phyloP scores from a whole-genome alignment of 2,888 invertebrate genomes.

The Agriopis aurantiaria region DNA sequence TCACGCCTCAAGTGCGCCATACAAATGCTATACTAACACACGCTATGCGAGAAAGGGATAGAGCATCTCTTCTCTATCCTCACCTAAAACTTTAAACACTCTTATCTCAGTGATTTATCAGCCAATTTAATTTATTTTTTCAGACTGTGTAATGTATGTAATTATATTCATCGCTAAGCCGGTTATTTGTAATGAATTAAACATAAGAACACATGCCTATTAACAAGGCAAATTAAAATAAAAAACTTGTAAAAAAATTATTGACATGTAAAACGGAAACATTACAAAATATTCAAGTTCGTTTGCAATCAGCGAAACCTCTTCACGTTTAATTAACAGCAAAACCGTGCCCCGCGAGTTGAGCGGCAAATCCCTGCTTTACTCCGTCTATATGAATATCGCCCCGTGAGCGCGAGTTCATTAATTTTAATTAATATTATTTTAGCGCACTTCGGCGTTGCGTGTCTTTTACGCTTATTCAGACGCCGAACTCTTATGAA shows the following conservation, averaged over 20 bases:
- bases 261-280: background rate
- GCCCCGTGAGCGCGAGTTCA: conserved; percentile 21
- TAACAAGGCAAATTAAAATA: too few relatives aligned
- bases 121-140: too few relatives aligned
- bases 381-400: conserved; percentile 26
- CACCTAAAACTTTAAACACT: too few relatives aligned
- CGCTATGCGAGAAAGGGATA: too few relatives aligned
- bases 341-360: conserved; percentile 35
- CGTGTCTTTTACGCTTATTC: conserved; percentile 25
- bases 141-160: too few relatives aligned
- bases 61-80: too few relatives aligned
- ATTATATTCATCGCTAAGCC: too few relatives aligned
- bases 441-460: conserved; percentile 21
- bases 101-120: too few relatives aligned
- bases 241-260: background rate
- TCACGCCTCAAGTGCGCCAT: too few relatives aligned
- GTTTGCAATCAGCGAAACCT: conserved; percentile 21
- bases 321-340: conserved; percentile 36
- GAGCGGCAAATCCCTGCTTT: conserved; percentile 38
- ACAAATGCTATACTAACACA: too few relatives aligned
- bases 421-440: conserved; percentile 36
- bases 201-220: too few relatives aligned
- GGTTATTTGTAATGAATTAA: too few relatives aligned
- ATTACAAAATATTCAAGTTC: conserved; percentile 8
- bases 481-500: conserved; percentile 21